Evolutionary conservation across 2,888 invertebrate genomes (phyloP), one percentile per base, ranked within the genome.

Genomic region (Ormia ochracea): DNA sequence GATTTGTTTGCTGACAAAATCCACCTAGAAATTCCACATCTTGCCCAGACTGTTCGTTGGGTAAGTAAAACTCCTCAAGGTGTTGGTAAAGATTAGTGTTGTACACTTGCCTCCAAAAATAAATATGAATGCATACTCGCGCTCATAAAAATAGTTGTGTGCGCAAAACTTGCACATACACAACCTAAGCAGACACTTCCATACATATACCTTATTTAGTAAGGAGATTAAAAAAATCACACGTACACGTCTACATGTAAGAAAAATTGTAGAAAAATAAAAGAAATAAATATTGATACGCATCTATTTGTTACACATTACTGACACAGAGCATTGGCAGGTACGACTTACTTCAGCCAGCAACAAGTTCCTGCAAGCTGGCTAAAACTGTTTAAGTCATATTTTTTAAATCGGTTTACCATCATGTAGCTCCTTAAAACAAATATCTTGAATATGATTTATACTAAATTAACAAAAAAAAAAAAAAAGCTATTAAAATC

Each of bases 221-320:
- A 31, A 73, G 36, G 54, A 50, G 19, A n/a, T 19, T 1, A 59
- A 48, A 21, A 48, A 38, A 6, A 48, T n/a, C 26, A 4, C 3
- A 36, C 41, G 43, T 61, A 14, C 31, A 65, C 5, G 1, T 14
- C 10, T 23, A 4, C 45, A 26, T 61, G 43, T 33, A 63, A 21
- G 12, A 23, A 31, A 52, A 61, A 28, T 38, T n/a, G n/a, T n/a
- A n/a, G n/a, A n/a, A 21, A 59, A 19, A 31, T 52, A 45, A 61
- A 48, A 14, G 48, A 63, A 43, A 61, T 31, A 76, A 69, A 66
- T 80, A 76, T 76, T 80, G 80, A 80, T 80, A 80, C 76, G 80
- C 80, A 80, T 80, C 80, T 80, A 76, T 80, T 76, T 73, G 76
- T 73, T 63, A 72, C 80, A 80, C 61, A 52, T 68, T 68, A 75